Percentiles rank a stretch among this genome's conserved stretches.
Evolutionary conservation across 2,113 vertebrate genomes (phyloP).

Genomic region (Phylloscopus trochilus): DNA sequence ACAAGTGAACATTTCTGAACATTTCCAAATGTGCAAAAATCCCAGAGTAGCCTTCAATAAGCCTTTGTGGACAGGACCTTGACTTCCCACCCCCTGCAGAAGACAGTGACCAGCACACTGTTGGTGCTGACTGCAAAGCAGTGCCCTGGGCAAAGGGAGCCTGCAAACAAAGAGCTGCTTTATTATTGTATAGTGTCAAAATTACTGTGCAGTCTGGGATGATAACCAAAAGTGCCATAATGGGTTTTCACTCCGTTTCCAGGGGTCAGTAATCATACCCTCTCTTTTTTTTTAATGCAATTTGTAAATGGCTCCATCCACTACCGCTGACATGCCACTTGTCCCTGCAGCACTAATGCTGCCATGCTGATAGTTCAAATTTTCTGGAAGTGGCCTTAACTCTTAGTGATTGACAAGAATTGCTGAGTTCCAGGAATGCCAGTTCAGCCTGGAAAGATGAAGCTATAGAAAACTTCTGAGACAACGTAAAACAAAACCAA

Average conservation of each 20-base stretch:
- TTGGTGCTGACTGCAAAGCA: background rate
- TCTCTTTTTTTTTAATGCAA: slow-evolving; percentile 8
- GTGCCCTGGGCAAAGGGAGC: background rate
- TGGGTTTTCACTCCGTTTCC: background rate
- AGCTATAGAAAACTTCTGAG: background rate
- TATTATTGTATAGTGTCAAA: background rate
- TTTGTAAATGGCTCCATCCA: slow-evolving; percentile 47
- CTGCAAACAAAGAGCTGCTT: background rate
- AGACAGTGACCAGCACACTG: background rate
- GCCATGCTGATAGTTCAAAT: slow-evolving; percentile 25
- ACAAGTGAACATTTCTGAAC: background rate
- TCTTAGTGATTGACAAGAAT: slow-evolving; percentile 20
- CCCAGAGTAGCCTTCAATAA: background rate
- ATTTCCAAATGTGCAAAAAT: background rate
- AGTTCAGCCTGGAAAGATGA: background rate
- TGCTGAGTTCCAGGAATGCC: slow-evolving; percentile 13
- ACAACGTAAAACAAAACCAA: background rate
- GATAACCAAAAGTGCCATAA: background rate
- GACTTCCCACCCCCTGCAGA: background rate
- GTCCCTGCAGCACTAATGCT: slow-evolving; percentile 26
- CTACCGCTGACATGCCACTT: slow-evolving; percentile 7
- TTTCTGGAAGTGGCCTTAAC: slow-evolving; percentile 38
- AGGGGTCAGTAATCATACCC: background rate
- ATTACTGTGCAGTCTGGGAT: background rate
- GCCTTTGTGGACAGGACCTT: background rate